Percentiles rank a stretch among this genome's conserved stretches.
Conservation (phyloP, 2,888 invertebrate genomes). For the Phengaris arion region DNA sequence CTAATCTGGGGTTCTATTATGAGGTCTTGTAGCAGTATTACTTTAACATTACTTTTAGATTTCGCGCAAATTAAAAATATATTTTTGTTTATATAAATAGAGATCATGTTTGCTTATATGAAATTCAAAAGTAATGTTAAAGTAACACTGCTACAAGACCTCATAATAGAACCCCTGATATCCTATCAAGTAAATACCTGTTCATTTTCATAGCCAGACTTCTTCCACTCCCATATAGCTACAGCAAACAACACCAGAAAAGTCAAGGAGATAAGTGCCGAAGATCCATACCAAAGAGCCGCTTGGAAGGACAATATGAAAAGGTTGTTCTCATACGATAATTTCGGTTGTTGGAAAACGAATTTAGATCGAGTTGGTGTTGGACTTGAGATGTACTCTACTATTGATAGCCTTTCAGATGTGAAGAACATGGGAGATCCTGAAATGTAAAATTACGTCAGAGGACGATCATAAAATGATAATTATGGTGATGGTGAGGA, state of each 20-base stretch:
- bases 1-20: too few species aligned
- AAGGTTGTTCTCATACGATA: constrained; percentile 86
- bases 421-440: constrained; percentile 83
- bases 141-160: too few species aligned
- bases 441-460: constrained; percentile 43
- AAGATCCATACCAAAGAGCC: constrained; percentile 82
- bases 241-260: constrained; percentile 61
- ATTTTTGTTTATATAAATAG: too few species aligned
- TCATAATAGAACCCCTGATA: too few species aligned
- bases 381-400: constrained; percentile 84
- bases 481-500: too few species aligned
- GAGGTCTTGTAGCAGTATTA: too few species aligned
- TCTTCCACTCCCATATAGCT: constrained; percentile 67
- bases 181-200: constrained; percentile 36
- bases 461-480: too few species aligned
- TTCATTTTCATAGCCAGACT: constrained; percentile 39
- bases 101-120: too few species aligned
- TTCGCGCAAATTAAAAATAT: too few species aligned
- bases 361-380: constrained; percentile 84
- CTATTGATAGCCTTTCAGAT: constrained; percentile 78
- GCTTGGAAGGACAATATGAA: constrained; percentile 83
- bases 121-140: too few species aligned
- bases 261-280: constrained; percentile 67
- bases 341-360: constrained; percentile 85
- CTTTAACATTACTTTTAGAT: too few species aligned